Percentiles rank a stretch among this genome's conserved stretches.
phyloP scores from a whole-genome alignment of 2,888 invertebrate species.

The Polymixis flavicincta region DNA sequence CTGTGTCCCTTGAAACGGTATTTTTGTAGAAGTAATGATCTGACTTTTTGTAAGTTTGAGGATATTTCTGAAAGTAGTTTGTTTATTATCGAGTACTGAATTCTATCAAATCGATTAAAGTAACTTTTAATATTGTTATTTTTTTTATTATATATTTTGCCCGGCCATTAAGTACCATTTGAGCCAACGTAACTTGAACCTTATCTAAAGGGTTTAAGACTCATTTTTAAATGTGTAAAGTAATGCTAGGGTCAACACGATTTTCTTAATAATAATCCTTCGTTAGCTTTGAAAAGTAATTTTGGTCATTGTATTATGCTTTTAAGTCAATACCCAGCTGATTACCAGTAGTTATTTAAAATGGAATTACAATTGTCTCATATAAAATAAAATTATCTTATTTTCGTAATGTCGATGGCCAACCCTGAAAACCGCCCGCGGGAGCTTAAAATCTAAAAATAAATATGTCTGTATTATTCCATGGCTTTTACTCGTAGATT shows the following conservation, averaged over 20 bases:
- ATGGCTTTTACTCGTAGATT: not conserved
- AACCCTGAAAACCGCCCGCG: not conserved
- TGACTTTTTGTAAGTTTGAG: not conserved
- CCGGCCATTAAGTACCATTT: too few species aligned
- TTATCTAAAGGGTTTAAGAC: too few species aligned
- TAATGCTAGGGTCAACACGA: too few species aligned
- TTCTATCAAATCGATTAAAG: too few species aligned
- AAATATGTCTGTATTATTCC: slow-evolving; percentile 1
- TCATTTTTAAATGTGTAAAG: too few species aligned
- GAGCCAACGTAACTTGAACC: too few species aligned
- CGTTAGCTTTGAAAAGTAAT: too few species aligned
- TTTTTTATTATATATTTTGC: too few species aligned
- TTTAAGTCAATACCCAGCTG: not conserved
- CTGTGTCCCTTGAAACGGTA: not conserved
- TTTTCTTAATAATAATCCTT: too few species aligned
- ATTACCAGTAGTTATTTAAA: not conserved
- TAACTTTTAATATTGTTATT: too few species aligned
- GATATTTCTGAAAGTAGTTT: not conserved
- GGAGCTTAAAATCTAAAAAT: slow-evolving; percentile 19
- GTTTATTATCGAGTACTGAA: too few species aligned
- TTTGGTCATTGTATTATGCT: too few species aligned
- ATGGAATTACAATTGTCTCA: not conserved
- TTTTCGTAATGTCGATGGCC: not conserved
- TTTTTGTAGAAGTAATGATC: not conserved
- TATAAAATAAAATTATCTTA: not conserved